Conservation (phyloP, 2,888 invertebrate species). For the Diaphora mendica region DNA sequence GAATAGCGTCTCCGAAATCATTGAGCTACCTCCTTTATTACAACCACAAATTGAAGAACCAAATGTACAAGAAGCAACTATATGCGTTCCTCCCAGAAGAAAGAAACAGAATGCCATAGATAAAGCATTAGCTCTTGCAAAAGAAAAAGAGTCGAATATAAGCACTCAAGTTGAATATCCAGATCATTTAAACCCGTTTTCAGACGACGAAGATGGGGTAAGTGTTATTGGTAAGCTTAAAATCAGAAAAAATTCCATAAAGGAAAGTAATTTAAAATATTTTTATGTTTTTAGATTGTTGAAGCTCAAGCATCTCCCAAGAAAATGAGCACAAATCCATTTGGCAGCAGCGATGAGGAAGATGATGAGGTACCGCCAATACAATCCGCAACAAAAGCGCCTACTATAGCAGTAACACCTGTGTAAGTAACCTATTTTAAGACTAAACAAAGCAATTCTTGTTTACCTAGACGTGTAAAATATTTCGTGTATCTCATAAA, state of each 20-base stretch:
- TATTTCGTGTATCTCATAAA: neutral
- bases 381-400: conserved; percentile 57
- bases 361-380: conserved; percentile 78
- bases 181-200: conserved; percentile 94
- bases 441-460: neutral
- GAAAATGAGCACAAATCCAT: conserved; percentile 88
- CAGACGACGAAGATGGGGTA: conserved; percentile 87
- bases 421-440: conserved; percentile 59
- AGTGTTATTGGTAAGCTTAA: neutral
- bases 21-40: conserved; percentile 31
- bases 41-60: conserved; percentile 48
- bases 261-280: neutral
- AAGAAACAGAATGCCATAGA: conserved; percentile 67
- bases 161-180: conserved; percentile 86
- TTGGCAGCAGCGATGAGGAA: conserved; percentile 89
- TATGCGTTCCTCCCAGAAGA: conserved; percentile 80
- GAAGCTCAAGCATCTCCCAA: conserved; percentile 65
- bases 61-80: conserved; percentile 64
- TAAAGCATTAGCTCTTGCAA: conserved; percentile 54
- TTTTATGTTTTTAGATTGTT: conserved; percentile 58
- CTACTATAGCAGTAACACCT: conserved; percentile 60
- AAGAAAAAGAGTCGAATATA: conserved; percentile 43
- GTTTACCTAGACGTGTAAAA: neutral
- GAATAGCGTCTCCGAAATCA: conserved; percentile 50
- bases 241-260: neutral